These are phyloP conservation scores for Globicephala melas DNA, from an alignment of 2,113 vertebrate genomes.

Conservation along the genomic window DNA sequence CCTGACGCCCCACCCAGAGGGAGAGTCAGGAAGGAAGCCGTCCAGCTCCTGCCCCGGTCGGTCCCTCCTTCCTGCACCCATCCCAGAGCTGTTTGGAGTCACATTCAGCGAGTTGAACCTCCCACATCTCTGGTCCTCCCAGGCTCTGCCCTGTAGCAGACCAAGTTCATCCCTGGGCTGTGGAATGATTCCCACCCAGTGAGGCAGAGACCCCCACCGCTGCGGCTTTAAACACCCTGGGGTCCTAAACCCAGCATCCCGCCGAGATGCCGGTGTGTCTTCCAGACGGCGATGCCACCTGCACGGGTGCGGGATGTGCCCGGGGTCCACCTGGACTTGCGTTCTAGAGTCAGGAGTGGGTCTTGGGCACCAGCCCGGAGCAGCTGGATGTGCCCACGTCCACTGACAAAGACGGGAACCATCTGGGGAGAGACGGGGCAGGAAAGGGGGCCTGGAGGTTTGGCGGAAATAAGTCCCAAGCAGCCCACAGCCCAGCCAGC, in stretches of 20 bases:
- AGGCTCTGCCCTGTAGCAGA: rapidly evolving
- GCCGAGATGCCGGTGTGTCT: rapidly evolving
- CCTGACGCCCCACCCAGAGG: rapidly evolving
- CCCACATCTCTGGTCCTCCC: neutral
- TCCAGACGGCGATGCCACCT: rapidly evolving
- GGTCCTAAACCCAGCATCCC: neutral
- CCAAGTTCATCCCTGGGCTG: rapidly evolving
- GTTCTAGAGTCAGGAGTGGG: neutral
- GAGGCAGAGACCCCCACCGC: rapidly evolving
- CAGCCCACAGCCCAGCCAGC: neutral
- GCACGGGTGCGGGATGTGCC: rapidly evolving
- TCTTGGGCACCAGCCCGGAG: neutral
- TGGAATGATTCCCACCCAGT: neutral
- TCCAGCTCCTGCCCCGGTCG: rapidly evolving
- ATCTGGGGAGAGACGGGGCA: neutral
- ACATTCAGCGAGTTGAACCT: neutral
- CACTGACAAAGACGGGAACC: rapidly evolving
- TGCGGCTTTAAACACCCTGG: neutral
- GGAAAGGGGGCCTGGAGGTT: neutral
- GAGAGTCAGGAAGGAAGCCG: too few species aligned
- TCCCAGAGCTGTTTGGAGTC: too few species aligned
- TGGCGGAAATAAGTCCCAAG: neutral
- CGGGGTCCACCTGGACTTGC: neutral
- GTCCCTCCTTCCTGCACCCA: neutral
- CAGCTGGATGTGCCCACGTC: rapidly evolving